Base-by-base conservation (phyloP, 2,113 vertebrate genomes). In the Syngnathus typhle region DNA sequence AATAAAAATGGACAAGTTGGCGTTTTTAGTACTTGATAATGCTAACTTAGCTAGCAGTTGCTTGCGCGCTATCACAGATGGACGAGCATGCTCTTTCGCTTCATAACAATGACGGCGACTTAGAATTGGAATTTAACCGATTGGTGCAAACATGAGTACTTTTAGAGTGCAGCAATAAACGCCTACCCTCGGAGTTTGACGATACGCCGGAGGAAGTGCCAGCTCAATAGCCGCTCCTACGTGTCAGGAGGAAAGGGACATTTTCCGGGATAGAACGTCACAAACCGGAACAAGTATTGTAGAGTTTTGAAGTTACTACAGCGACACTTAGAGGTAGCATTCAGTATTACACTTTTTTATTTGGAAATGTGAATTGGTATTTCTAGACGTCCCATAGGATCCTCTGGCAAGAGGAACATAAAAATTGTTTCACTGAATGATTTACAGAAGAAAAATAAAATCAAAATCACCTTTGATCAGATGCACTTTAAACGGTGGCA, bases 241-340 rank as follows among this genome's bases (percentile, higher is more conserved):
- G 91, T 92, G 91, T 92, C 90, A 91, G 67, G 69, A 82, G 64
- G 65, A 54, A 60, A 74, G 44, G 58, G 66, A 75, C 15, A 8
- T 7, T 60, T 89, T 89, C 91, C 89, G 87, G 85, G 64, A 10
- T 41, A 47, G 4, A 6, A 66, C 54, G 75, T 43, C 7, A 27
- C 19, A 10, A 18, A 87, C 80, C 62, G 85, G 67, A 78, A 79
- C 63, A 0, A 2, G 21, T 23, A 5, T 0, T 10, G 1, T 37
- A 37, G 13, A 6, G 13, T 2, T 55, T 44, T 49, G 10, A n/a
- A 13, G 5, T 54, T 65, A 19, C 15, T 38, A 2, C 5, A 37
- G 60, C 69, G 73, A 73, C 0, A 0, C 19, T 73, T 51, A 64
- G 7, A 36, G 83, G 12, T 12, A 1, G 5, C 0, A 16, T 2